These are phyloP conservation scores for Trachelus tabidus DNA, from an alignment of 2,888 invertebrate species.

Conservation along the genomic window DNA sequence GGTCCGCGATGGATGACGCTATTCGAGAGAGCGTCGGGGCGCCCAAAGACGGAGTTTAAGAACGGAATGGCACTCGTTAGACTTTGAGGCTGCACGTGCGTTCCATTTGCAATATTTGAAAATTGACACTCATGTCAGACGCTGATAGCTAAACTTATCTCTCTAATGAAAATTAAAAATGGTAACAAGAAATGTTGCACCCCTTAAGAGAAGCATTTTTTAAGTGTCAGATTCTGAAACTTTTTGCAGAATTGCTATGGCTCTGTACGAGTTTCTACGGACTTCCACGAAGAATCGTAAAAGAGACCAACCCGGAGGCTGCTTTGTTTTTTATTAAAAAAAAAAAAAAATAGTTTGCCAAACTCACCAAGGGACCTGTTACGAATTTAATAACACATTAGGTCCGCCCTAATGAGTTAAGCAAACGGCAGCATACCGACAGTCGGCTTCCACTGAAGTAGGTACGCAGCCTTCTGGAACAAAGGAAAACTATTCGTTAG, in stretches of 20 bases:
- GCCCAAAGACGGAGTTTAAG: no score
- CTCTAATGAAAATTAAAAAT: no score
- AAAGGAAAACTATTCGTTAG: conserved; percentile 37
- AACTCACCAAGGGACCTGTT: conserved; percentile 29
- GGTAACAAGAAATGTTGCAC: no score
- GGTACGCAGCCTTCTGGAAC: conserved; percentile 29
- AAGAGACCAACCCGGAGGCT: neutral
- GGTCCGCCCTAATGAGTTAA: conserved; percentile 44
- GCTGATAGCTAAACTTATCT: no score
- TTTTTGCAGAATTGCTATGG: no score
- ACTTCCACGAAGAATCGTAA: conserved; percentile 15
- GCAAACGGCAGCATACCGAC: conserved; percentile 28
- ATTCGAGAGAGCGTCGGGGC: no score
- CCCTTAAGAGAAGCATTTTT: no score
- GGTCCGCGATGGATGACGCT: neutral
- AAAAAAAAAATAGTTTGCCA: conserved; percentile 15
- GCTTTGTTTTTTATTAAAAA: neutral
- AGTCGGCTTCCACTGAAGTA: neutral
- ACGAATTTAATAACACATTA: conserved; percentile 48
- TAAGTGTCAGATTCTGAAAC: neutral
- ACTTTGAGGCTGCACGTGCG: no score
- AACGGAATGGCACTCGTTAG: no score
- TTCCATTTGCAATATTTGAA: no score
- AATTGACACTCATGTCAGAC: no score
- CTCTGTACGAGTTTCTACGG: no score